Evolutionary conservation across 2,113 vertebrate genomes (phyloP), one percentile per base, ranked within the genome.

Genomic region (Oenanthe oenanthe): DNA sequence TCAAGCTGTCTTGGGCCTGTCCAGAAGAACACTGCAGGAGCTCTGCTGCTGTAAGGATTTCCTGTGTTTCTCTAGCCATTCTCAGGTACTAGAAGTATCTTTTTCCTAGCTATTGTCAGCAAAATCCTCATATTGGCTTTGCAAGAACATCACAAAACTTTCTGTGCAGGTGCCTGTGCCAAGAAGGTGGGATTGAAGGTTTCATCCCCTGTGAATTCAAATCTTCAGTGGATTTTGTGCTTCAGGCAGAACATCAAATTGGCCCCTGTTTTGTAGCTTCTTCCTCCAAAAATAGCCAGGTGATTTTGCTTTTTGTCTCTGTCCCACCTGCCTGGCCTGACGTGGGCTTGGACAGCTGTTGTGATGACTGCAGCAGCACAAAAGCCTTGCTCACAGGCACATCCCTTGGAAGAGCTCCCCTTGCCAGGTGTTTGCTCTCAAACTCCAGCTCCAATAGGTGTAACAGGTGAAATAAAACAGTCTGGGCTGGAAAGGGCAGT

Each of bases 371-470:
- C 43, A 63, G 62, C 32, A 34, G 18, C 32, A 54, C 43, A 60
- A 32, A 71, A 51, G 32, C 47, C 36, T 62, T 1, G 0, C 28
- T 43, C 12, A 1, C 0, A 1, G 80, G 15, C 50, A 51, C 25
- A 17, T 51, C 2, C 1, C 42, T 40, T 72, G 61, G 60, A 63
- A 84, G 38, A 72, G 17, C 8, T 76, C 11, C 9, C 9, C 29
- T 50, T 0, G 0, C 29, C 57, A 58, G 19, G 34, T 1, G 0
- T 73, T 58, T 54, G 34, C 32, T 71, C 7, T 90, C 73, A 45
- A 1, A 3, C 9, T 63, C 17, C 42, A 66, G 25, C 57, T 77
- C 58, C 53, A n/a, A 54, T 13, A 38, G 31, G 43, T 12, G 8
- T 25, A 34, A 43, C 17, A 88, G 29, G 56, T n/a, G 31, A 70